Conservation (phyloP, 2,797 vertebrate genomes). For the Eulemur mongoz region DNA sequence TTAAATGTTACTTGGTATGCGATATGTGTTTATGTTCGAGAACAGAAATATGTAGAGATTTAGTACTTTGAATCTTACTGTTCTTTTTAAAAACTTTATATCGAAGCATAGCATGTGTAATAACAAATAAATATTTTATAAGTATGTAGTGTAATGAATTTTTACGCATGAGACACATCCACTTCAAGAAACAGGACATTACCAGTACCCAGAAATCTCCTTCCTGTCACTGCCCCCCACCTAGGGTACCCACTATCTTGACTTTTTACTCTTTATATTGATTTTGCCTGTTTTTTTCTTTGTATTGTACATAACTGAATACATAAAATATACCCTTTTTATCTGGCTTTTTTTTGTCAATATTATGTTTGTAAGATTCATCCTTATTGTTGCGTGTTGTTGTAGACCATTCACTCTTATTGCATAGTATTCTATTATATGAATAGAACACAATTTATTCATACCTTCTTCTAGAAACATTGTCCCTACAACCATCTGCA, state of each 20-base stretch:
- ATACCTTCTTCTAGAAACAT: not conserved
- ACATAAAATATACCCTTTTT: not conserved
- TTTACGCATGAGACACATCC: not conserved
- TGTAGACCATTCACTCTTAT: not conserved
- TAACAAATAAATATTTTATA: not conserved
- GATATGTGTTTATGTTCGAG: not conserved
- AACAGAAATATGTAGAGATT: constrained; percentile 19
- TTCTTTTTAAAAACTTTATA: not conserved
- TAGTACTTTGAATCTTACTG: not conserved
- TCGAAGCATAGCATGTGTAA: not conserved
- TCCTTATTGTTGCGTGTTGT: not conserved
- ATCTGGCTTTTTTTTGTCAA: not conserved
- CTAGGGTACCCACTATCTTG: not conserved
- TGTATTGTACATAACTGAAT: not conserved
- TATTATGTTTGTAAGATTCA: constrained; percentile 2
- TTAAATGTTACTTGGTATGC: not conserved
- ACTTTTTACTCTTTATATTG: not conserved
- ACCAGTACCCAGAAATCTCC: not conserved
- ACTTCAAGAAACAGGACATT: not conserved
- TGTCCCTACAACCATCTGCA: not conserved
- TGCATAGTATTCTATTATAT: not conserved
- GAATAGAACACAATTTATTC: not conserved
- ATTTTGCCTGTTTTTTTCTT: not conserved
- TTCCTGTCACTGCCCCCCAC: not conserved
- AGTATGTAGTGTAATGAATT: not conserved